Base-by-base conservation (phyloP, 2,797 vertebrate species). In the Catostomus latipinnis region DNA sequence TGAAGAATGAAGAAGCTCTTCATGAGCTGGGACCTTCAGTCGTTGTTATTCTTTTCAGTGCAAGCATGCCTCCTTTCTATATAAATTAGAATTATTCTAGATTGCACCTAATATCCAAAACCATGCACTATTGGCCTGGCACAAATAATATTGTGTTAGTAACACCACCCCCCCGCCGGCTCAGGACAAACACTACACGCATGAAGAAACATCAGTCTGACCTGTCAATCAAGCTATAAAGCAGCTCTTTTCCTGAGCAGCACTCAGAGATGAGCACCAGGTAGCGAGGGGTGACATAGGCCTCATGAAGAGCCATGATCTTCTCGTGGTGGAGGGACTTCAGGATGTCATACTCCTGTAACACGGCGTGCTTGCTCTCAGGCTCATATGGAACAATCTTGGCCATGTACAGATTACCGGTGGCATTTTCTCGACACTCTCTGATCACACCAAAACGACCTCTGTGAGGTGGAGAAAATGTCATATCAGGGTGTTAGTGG, bases 321-420 rank as follows among this genome's bases (percentile, higher is more conserved):
- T 95, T 93, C 71, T 98, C 96, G 0, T 99, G 97, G 83, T 98
- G 98, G 58, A 99, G 94, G 0, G 94, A 95, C 85, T 98, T 98
- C 18, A 99, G 95, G 86, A 99, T 96, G 88, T 99, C 98, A 0
- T 99, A 99, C 76, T 99, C 98, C 90, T 98, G 97, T 68, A 99
- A 94, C 80, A 97, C 96, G 0, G 78, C 86, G 82, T 94, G 95
- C 85, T 98, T 99, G 91, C 87, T 94, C 80, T 99, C 96, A 0
- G 91, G 92, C 46, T 97, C 97, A 0, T 99, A 99, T 0, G 97
- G 96, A 65, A 99, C 95, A 0, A 99, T 99, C 92, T 99, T 99
- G 53, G 98, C 98, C 93, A 99, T 94, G 67, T 98, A 99, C 5
- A 95, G 94, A 81, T 96, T 96, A 34, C 98, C 98, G 0, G 98